Evolutionary conservation across 2,113 vertebrate genomes (phyloP), one percentile per base, ranked within the genome.

Genomic region (Crypturellus undulatus): DNA sequence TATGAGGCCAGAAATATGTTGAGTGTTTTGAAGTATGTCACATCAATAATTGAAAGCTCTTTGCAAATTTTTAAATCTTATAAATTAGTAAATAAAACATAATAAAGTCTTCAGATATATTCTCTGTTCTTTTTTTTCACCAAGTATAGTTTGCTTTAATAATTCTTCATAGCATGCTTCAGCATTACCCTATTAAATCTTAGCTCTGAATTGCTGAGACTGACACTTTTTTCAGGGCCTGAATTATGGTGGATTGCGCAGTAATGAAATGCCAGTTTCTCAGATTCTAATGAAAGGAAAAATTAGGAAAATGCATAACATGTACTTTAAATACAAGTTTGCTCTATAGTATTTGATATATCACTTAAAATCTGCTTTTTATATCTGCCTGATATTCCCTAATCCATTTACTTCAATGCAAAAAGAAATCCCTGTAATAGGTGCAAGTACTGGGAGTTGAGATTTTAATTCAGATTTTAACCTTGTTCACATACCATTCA

Each of bases 51-150:
- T 88, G n/a, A 81, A 78, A 78, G 32, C 1, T 1, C 69, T 75
- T 87, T 90, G 49, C 60, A 71, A 60, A 81, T 71, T 93, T 87
- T 83, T 84, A 40, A 43, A 71, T 69, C 69, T 81, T 71, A 90
- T 22, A 32, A 90, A 90, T 90, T 93, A 83, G 68, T 88, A 93
- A 96, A 90, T 90, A 93, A 95, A 95, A 36, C 43, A n/a, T 71
- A 86, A 78, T 91, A 30, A 85, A 88, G 20, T 45, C 67, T 91
- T 88, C 38, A 59, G n/a, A 80, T 71, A n/a, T 67, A 43, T 64
- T 67, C 42, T 42, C 17, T 43, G 22, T 67, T 67, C 63, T 52
- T 51, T n/a, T 67, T 42, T 67, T 38, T 67, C 38, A 67, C 71
- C 67, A 80, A 86, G 22, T 68, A 21, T 75, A 47, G n/a, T 86